These are phyloP conservation scores for Dolichallabes microphthalmus DNA, from an alignment of 2,113 vertebrate species.

Conservation along the genomic window DNA sequence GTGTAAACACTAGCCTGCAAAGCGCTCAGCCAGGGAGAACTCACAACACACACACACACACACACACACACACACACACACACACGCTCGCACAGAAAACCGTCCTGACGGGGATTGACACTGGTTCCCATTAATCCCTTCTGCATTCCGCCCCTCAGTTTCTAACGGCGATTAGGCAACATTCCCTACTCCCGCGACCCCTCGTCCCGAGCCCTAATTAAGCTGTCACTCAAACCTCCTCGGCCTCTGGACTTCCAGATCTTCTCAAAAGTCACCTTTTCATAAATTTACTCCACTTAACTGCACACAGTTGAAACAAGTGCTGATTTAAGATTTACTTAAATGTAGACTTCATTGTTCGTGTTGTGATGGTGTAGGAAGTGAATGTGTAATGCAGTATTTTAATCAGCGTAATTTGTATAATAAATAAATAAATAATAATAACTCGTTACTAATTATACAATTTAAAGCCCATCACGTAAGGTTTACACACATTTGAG, in stretches of 20 bases:
- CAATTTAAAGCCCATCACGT: no score
- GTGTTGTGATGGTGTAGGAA: background rate
- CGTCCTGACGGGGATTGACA: slow-evolving; percentile 76
- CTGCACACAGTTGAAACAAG: no score
- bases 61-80: slow-evolving; percentile 45
- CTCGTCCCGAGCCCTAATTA: slow-evolving; percentile 31
- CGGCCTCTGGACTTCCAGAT: background rate
- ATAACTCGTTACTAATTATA: background rate
- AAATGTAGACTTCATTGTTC: background rate
- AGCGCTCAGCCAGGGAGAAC: slow-evolving; percentile 75
- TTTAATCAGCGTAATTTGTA: background rate
- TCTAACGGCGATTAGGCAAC: slow-evolving; percentile 39
- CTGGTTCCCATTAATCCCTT: slow-evolving; percentile 71
- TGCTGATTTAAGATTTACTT: background rate
- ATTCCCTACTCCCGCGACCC: slow-evolving; percentile 10
- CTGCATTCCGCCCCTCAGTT: slow-evolving; percentile 46
- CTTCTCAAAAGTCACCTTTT: background rate
- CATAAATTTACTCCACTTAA: background rate
- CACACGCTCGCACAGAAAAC: slow-evolving; percentile 43
- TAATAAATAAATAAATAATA: background rate
- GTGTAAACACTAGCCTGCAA: slow-evolving; percentile 79
- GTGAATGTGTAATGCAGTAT: background rate
- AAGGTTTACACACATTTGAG: background rate
- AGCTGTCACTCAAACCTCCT: slow-evolving; percentile 38
- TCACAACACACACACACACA: slow-evolving; percentile 52